Conservation (phyloP, 1,140 invertebrate species). For the Lithobius niger region DNA sequence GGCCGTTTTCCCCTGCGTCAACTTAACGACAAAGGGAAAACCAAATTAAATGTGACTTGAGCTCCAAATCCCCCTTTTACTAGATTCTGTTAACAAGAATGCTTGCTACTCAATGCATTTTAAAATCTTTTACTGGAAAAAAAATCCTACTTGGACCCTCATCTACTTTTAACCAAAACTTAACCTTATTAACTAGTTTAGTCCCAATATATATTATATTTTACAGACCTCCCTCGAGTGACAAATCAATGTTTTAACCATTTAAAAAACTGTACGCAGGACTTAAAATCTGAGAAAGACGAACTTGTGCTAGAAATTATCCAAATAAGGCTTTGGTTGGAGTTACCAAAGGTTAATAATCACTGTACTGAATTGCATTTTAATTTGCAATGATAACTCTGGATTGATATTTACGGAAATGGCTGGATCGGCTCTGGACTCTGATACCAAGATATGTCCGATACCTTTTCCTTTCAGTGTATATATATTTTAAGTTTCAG, state of each 20-base stretch:
- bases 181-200: not conserved
- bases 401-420: not conserved
- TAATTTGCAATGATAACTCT: not conserved
- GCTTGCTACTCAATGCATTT: not conserved
- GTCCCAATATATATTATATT: not conserved
- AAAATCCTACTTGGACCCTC: not conserved
- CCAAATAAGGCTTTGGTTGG: not conserved
- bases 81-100: no score
- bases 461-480: not conserved
- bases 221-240: not conserved
- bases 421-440: not conserved
- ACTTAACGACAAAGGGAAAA: not conserved
- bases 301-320: no score
- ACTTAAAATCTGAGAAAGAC: no score
- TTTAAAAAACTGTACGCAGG: no score
- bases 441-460: not conserved
- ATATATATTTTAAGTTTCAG: slow-evolving; percentile 6
- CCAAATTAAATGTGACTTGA: not conserved
- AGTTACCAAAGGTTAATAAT: slow-evolving; percentile 6
- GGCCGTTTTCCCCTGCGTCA: not conserved
- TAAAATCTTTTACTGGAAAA: not conserved
- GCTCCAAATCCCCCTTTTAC: not conserved
- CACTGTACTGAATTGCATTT: not conserved
- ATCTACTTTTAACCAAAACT: not conserved
- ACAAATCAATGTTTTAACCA: slow-evolving; percentile 4